Percentiles rank a stretch among this genome's conserved stretches.
Conservation (phyloP, 2,797 vertebrate genomes). For the Trachurus trachurus region DNA sequence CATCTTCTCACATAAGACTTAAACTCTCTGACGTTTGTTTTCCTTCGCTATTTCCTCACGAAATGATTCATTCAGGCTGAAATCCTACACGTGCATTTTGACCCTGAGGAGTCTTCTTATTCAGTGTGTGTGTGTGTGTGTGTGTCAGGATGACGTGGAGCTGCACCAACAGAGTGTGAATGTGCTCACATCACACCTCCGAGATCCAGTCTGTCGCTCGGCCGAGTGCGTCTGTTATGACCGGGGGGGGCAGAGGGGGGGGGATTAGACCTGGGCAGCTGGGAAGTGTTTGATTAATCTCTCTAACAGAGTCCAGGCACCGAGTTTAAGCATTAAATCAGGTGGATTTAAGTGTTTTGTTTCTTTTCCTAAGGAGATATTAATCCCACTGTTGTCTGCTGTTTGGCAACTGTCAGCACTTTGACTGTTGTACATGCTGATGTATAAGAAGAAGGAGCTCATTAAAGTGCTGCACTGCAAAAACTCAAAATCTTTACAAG, state of each 20-base stretch:
- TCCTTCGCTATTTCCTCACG: neutral
- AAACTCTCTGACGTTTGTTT: neutral
- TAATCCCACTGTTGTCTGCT: constrained; percentile 73
- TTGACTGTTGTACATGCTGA: neutral
- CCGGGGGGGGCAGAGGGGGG: constrained; percentile 29
- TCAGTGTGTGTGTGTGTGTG: neutral
- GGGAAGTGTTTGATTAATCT: constrained; percentile 74
- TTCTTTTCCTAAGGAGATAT: constrained; percentile 25
- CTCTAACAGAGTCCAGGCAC: constrained; percentile 54
- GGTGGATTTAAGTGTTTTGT: constrained; percentile 71
- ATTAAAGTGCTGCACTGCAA: constrained; percentile 42
- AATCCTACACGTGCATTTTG: neutral
- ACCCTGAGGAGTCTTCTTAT: neutral
- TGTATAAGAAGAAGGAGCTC: neutral
- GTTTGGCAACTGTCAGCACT: constrained; percentile 40
- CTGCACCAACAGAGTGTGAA: constrained; percentile 2
- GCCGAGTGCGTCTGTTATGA: constrained; percentile 59
- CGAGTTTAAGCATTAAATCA: constrained; percentile 71
- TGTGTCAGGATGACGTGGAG: neutral
- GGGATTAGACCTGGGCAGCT: constrained; percentile 71
- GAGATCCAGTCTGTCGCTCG: constrained; percentile 50
- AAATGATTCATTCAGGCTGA: too few relatives aligned
- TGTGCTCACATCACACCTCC: constrained; percentile 41
- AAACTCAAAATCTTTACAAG: too few relatives aligned
- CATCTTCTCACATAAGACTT: neutral